These are phyloP conservation scores for Aplysina aerophoba DNA, from an alignment of 37 sponge, comb jelly and placozoan genomes.

Conservation along the genomic window DNA sequence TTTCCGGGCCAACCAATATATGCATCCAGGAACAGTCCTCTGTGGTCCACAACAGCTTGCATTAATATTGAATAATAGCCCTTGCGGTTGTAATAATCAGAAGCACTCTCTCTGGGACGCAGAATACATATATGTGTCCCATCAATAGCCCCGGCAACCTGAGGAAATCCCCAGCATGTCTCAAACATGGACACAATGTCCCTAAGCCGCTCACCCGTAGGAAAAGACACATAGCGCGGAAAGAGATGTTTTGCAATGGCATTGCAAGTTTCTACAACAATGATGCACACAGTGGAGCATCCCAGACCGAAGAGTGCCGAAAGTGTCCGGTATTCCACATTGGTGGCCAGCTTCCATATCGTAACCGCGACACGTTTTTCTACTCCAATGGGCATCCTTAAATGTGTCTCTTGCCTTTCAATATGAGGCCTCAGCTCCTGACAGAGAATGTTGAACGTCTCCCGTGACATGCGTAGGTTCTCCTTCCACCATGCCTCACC, in stretches of 20 bases:
- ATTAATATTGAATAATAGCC: too few relatives aligned
- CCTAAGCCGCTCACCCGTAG: constrained; percentile 3
- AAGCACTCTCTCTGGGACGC: constrained; percentile 38
- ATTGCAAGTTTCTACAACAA: constrained; percentile 37
- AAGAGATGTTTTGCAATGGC: constrained; percentile 38
- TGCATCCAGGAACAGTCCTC: too few relatives aligned
- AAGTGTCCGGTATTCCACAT: constrained; percentile 46
- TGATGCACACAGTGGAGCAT: constrained; percentile 35
- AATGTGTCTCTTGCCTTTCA: neutral
- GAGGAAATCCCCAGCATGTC: constrained; percentile 44
- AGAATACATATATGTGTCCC: constrained; percentile 46
- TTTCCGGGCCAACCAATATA: too few relatives aligned
- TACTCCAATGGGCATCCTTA: constrained; percentile 22
- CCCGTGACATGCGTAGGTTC: constrained; percentile 22
- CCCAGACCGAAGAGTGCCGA: constrained; percentile 47
- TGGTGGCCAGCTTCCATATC: constrained; percentile 54
- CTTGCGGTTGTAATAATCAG: constrained; percentile 51
- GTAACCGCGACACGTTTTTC: constrained; percentile 50
- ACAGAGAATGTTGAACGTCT: neutral
- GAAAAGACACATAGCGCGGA: constrained; percentile 11
- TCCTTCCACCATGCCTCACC: constrained; percentile 33
- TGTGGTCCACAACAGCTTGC: too few relatives aligned
- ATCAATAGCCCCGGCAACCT: constrained; percentile 47
- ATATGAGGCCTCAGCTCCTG: constrained; percentile 19
- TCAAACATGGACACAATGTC: constrained; percentile 37